Conservation (phyloP, 2,888 invertebrate species). For the Seira musarum region DNA sequence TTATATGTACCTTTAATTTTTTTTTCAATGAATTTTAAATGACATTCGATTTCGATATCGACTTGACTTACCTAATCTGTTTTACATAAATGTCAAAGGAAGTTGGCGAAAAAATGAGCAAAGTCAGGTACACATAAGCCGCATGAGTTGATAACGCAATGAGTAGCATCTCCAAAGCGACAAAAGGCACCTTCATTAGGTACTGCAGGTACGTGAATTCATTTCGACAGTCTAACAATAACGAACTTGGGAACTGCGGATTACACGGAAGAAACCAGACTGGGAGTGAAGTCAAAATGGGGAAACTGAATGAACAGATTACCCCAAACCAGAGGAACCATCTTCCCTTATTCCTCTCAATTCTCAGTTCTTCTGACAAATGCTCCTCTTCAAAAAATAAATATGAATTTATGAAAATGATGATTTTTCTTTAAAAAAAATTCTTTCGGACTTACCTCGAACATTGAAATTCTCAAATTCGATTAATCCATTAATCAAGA, state of each 20-base stretch:
- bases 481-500: slow-evolving; percentile 49
- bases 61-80: slow-evolving; percentile 41
- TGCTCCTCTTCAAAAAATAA: slow-evolving; percentile 29
- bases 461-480: slow-evolving; percentile 48
- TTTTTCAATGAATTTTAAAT: no score
- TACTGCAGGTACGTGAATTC: slow-evolving; percentile 53
- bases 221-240: slow-evolving; percentile 45
- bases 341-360: slow-evolving; percentile 41
- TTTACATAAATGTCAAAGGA: slow-evolving; percentile 52
- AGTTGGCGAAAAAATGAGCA: slow-evolving; percentile 53
- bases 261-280: slow-evolving; percentile 52
- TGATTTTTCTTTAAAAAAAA: neutral
- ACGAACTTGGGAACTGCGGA: slow-evolving; percentile 51
- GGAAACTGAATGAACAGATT: slow-evolving; percentile 49
- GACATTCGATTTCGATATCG: no score
- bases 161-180: slow-evolving; percentile 45
- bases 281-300: slow-evolving; percentile 44
- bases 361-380: slow-evolving; percentile 37
- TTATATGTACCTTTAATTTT: no score
- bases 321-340: slow-evolving; percentile 56
- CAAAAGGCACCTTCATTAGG: slow-evolving; percentile 46
- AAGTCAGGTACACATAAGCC: slow-evolving; percentile 51
- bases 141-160: slow-evolving; percentile 52
- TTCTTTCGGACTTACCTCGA: no score
- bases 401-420: neutral